phyloP scores from a whole-genome alignment of 2,888 invertebrate species.

The Agriopis leucophaearia region DNA sequence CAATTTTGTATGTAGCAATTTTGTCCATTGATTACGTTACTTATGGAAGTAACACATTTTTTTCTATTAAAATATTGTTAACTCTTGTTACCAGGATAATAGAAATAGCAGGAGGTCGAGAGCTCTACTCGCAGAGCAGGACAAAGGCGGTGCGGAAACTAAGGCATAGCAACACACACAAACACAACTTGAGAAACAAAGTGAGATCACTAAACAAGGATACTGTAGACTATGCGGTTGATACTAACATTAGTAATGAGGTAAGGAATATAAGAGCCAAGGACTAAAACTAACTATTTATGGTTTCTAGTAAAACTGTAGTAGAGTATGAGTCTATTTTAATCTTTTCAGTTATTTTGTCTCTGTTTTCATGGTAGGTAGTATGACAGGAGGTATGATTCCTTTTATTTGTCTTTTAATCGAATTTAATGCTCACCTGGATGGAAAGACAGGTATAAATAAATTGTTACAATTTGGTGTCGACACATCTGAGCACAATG shows the following conservation, averaged over 20 bases:
- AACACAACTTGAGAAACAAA: slow-evolving; percentile 82
- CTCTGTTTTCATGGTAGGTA: no score
- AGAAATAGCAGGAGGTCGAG: slow-evolving; percentile 93
- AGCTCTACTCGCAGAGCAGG: slow-evolving; percentile 93
- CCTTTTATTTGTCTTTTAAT: slow-evolving; percentile 8
- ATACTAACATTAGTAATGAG: slow-evolving; percentile 76
- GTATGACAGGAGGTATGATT: not conserved
- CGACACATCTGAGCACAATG: not conserved
- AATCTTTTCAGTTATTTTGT: no score
- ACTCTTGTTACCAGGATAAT: slow-evolving; percentile 72
- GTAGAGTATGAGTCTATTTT: not conserved
- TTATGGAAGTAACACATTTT: not conserved
- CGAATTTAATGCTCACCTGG: slow-evolving; percentile 13
- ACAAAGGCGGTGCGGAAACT: slow-evolving; percentile 92
- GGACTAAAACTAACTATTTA: not conserved
- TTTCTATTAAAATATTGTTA: not conserved
- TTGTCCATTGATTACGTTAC: not conserved
- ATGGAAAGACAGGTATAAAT: slow-evolving; percentile 16
- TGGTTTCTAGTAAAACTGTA: not conserved
- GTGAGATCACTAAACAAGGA: slow-evolving; percentile 75
- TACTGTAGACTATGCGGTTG: slow-evolving; percentile 70
- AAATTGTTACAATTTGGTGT: not conserved
- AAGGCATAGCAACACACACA: slow-evolving; percentile 84
- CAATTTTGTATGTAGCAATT: no score
- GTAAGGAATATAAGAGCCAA: slow-evolving; percentile 50